Evolutionary conservation across 2,888 invertebrate genomes (phyloP).

Genomic region (Callinectes sapidus): DNA sequence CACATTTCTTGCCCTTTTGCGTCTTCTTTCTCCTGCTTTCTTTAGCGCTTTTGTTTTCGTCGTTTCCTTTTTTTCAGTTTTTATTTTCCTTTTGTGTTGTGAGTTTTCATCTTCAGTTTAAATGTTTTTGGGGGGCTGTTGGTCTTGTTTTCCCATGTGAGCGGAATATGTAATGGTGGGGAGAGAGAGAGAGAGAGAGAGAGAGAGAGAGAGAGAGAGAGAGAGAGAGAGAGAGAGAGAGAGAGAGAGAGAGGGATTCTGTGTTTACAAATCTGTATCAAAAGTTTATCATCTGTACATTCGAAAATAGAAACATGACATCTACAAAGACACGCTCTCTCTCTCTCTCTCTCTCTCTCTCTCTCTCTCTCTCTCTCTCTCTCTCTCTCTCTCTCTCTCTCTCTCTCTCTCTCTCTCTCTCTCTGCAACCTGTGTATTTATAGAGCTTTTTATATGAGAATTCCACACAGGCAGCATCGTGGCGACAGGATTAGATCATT

Average conservation of each 20-base stretch:
- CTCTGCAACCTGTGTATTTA: too few species aligned
- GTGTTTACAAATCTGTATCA: background rate
- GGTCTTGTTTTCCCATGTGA: background rate
- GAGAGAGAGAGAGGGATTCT: background rate
- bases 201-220: conserved; percentile 25
- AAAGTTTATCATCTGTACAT: background rate
- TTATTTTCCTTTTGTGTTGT: background rate
- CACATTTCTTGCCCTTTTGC: background rate
- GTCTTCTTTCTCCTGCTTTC: background rate
- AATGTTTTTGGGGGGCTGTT: background rate
- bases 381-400: background rate
- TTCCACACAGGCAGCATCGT: too few species aligned
- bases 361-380: background rate
- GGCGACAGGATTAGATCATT: too few species aligned
- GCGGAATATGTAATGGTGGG: background rate
- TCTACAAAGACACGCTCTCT: background rate
- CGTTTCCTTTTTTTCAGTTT: background rate
- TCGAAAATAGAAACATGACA: background rate
- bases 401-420: background rate
- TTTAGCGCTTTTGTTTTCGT: background rate
- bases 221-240: conserved; percentile 21
- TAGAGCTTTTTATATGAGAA: too few species aligned
- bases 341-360: background rate
- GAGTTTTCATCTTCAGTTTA: too few species aligned
- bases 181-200: conserved; percentile 17